Percentiles rank a stretch among this genome's conserved stretches.
Evolutionary conservation across 1,140 invertebrate genomes (phyloP).

Genomic region (Leptinotarsa texana): DNA sequence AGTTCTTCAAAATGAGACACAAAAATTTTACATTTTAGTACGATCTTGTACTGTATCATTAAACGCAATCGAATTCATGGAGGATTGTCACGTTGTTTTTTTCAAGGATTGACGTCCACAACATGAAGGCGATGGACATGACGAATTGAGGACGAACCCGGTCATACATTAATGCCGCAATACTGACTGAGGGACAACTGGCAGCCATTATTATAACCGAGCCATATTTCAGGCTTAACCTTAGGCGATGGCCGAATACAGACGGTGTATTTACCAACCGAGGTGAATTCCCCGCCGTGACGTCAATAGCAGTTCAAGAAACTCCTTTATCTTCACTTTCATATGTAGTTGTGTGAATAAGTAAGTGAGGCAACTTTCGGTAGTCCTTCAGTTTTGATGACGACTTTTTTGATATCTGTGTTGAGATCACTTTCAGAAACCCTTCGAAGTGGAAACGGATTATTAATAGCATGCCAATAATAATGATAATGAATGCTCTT

Average conservation of each 20-base stretch:
- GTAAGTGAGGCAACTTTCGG: too few relatives aligned
- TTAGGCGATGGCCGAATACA: neutral
- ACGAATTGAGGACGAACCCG: neutral
- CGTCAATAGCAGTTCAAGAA: neutral
- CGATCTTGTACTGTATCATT: neutral
- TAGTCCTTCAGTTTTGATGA: too few relatives aligned
- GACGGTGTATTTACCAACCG: neutral
- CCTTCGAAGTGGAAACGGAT: too few relatives aligned
- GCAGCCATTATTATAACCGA: neutral
- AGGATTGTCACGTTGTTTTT: neutral
- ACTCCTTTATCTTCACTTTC: neutral
- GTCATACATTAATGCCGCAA: neutral
- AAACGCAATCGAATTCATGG: neutral
- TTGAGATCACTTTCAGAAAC: too few relatives aligned
- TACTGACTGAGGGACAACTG: neutral
- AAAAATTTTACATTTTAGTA: too few relatives aligned
- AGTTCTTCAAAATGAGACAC: too few relatives aligned
- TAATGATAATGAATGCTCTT: too few relatives aligned
- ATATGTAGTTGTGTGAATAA: too few relatives aligned
- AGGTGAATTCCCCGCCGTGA: neutral
- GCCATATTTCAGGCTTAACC: neutral
- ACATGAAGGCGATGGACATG: neutral
- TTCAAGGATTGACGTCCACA: neutral
- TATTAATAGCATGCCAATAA: too few relatives aligned
- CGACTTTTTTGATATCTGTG: too few relatives aligned